Base-by-base conservation (phyloP, 2,797 vertebrate species). In the Miichthys miiuy region DNA sequence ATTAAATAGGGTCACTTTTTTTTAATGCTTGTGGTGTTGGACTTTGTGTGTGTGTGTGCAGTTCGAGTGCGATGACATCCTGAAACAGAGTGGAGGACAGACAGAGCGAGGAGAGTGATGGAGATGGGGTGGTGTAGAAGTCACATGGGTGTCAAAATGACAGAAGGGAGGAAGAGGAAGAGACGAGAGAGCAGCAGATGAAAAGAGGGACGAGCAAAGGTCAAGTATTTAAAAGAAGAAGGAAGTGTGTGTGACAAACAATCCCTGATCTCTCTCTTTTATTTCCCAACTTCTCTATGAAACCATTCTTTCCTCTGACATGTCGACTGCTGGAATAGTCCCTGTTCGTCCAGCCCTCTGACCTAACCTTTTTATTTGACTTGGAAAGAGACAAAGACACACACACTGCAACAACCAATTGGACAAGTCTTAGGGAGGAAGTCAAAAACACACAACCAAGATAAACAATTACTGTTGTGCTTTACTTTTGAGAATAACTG, bases 191-290 rank as follows among this genome's bases (percentile, higher is more conserved):
- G 79, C 57, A 67, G 84, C 34, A n/a, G 62, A 79, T 77, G 75
- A 87, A 77, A 83, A 72, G 46, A 23, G 52, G 76, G 72, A 87
- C 14, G 75, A 61, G 21, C 71, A 89, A 81, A 89, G 87, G 90
- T 92, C 89, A 78, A 88, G 88, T 74, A 66, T 72, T 69, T 68
- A 54, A 81, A 80, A 80, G 83, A 67, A 83, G 81, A 56, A 85
- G 69, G 83, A 87, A 85, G 81, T 66, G 52, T 68, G 70, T 77
- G 80, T 71, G 69, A 82, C 67, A 85, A 82, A 78, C 67, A 80
- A 70, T 83, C 54, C 77, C 71, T 58, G 73, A 77, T 74, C 56
- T 50, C 64, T 41, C 25, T 68, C 72, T 87, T 38, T 73, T 75
- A 79, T 81, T 85, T 75, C 78, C 13, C 67, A 84, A 83, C 81